Conservation (phyloP, 2,888 invertebrate genomes). For the Drosophila pseudotalamancana region DNA sequence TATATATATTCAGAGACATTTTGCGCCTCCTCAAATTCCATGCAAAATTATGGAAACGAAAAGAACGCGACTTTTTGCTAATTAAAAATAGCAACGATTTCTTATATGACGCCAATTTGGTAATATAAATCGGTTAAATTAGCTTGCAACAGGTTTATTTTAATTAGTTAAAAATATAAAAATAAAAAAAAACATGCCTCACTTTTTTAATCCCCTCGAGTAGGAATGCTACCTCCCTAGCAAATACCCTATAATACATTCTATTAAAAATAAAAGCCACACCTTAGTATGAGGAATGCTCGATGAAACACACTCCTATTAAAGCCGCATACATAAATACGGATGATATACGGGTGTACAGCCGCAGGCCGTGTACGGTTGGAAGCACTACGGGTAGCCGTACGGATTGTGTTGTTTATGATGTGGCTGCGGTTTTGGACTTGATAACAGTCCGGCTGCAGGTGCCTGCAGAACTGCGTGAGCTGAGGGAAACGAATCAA, state of each 20-base stretch:
- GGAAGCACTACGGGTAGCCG: not conserved
- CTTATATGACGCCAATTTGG: not conserved
- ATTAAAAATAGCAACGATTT: conserved; percentile 21
- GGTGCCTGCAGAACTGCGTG: conserved; percentile 18
- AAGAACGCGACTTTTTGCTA: not conserved
- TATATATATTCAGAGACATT: conserved; percentile 27
- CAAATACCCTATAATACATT: not conserved
- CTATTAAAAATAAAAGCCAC: not conserved
- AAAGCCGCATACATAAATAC: conserved; percentile 49
- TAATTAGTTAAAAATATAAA: not conserved
- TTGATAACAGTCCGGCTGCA: conserved; percentile 50
- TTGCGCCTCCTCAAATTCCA: conserved; percentile 35
- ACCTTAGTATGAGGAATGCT: too few relatives aligned
- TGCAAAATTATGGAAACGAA: conserved; percentile 22
- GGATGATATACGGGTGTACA: conserved; percentile 23
- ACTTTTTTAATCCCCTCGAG: too few relatives aligned
- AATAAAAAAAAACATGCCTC: not conserved
- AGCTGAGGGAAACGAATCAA: conserved; percentile 7
- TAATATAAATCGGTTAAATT: not conserved
- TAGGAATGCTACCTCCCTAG: too few relatives aligned
- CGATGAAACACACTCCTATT: too few relatives aligned
- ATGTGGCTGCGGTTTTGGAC: conserved; percentile 10
- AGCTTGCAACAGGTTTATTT: not conserved
- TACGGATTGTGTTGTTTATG: conserved; percentile 16
- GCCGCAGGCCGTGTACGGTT: conserved; percentile 2